Evolutionary conservation across 2,113 vertebrate genomes (phyloP).

Genomic region (Excalfactoria chinensis): DNA sequence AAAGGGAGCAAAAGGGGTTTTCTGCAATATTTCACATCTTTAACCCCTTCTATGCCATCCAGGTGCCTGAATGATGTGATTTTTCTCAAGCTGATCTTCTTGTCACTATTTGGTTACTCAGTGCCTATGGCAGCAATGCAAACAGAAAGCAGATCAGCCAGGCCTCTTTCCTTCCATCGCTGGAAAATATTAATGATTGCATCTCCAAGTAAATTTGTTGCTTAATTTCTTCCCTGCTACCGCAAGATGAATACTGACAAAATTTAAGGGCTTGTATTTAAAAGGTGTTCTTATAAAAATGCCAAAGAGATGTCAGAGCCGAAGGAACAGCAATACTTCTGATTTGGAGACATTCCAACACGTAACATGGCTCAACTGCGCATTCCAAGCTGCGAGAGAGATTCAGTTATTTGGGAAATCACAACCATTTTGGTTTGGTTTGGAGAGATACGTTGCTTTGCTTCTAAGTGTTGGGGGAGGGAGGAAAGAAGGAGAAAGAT

Average conservation of each 20-base stretch:
- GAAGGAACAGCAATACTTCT: background rate
- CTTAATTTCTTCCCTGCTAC: background rate
- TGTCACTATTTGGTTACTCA: background rate
- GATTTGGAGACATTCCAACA: conserved; percentile 22
- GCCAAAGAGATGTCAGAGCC: background rate
- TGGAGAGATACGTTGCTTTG: conserved; percentile 28
- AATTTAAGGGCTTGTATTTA: background rate
- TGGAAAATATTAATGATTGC: conserved; percentile 9
- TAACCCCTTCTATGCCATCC: background rate
- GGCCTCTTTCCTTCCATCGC: background rate
- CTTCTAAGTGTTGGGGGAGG: conserved; percentile 24
- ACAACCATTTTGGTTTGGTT: background rate
- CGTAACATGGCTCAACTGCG: background rate
- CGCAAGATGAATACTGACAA: background rate
- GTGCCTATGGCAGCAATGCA: background rate
- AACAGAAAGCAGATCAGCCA: background rate
- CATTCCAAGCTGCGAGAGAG: background rate
- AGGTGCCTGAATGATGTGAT: background rate
- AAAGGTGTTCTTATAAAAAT: conserved; percentile 1
- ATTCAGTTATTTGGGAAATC: conserved; percentile 7
- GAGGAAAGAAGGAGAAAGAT: background rate
- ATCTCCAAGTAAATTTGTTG: background rate
- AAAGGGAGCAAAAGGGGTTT: background rate
- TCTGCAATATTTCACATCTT: background rate
- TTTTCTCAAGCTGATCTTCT: background rate